Evolutionary conservation across 2,113 vertebrate species (phyloP).

Genomic region (Etheostoma cragini): DNA sequence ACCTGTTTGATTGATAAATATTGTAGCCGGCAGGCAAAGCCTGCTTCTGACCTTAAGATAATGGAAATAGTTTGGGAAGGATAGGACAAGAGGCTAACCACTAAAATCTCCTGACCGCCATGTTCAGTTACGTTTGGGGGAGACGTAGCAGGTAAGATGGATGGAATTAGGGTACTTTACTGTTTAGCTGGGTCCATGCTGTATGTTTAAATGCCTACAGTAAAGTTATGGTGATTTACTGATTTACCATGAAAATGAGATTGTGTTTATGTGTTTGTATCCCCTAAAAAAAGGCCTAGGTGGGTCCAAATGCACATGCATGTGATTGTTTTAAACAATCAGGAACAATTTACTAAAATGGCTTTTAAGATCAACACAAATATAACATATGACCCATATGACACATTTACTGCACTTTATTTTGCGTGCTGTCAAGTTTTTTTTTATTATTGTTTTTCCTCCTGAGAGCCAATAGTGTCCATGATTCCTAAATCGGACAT

Average conservation of each 20-base stretch:
- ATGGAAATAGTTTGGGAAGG: constrained; percentile 77
- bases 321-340: not conserved
- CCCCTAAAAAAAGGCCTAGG: not conserved
- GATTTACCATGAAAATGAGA: not conserved
- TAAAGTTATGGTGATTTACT: constrained; percentile 10
- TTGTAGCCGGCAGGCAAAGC: constrained; percentile 67
- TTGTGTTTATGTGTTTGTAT: not conserved
- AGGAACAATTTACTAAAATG: not conserved
- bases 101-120: constrained; percentile 28
- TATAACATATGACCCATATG: not conserved
- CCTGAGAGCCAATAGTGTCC: not conserved
- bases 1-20: constrained; percentile 83
- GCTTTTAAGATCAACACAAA: not conserved
- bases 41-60: constrained; percentile 76
- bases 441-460: not conserved
- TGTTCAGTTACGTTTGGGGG: constrained; percentile 19
- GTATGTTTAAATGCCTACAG: constrained; percentile 8
- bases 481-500: too few relatives aligned
- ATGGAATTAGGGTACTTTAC: constrained; percentile 53
- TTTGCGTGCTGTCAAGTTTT: not conserved
- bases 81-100: constrained; percentile 60
- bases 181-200: not conserved
- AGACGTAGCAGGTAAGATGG: constrained; percentile 39
- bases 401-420: not conserved
- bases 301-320: not conserved